Evolutionary conservation across 2,797 vertebrate species (phyloP).

Genomic region (Halcyon leucocephala): DNA sequence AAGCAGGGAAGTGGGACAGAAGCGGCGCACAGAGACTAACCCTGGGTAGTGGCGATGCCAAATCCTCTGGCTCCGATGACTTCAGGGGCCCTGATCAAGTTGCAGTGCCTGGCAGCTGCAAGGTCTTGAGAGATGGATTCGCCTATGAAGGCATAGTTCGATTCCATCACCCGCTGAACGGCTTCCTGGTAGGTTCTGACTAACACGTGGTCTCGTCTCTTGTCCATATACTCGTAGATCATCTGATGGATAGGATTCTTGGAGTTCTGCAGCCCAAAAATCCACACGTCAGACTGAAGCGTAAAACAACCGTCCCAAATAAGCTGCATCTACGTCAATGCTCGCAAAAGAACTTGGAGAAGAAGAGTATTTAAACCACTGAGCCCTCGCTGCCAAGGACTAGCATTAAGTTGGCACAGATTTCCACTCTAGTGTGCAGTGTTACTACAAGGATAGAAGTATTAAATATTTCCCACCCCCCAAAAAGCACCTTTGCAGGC

Average conservation of each 20-base stretch:
- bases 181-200: constrained; percentile 83
- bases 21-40: constrained; percentile 61
- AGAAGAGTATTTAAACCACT: not conserved
- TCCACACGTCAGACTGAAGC: not conserved
- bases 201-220: constrained; percentile 77
- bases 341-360: not conserved
- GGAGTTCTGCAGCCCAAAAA: constrained; percentile 80
- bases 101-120: constrained; percentile 83
- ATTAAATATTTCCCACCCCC: not conserved
- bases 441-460: not conserved
- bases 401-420: fast-evolving
- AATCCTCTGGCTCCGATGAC: constrained; percentile 84
- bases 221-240: constrained; percentile 89
- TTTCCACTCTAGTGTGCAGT: not conserved
- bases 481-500: not conserved
- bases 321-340: fast-evolving
- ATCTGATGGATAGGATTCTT: constrained; percentile 80
- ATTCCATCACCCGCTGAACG: constrained; percentile 78
- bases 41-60: constrained; percentile 82
- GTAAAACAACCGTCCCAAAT: not conserved
- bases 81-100: constrained; percentile 81
- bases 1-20: not conserved
- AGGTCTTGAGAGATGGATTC: constrained; percentile 88
- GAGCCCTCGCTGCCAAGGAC: not conserved
- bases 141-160: constrained; percentile 89